phyloP scores from a whole-genome alignment of 2,888 invertebrate genomes.

The Boloria selene region DNA sequence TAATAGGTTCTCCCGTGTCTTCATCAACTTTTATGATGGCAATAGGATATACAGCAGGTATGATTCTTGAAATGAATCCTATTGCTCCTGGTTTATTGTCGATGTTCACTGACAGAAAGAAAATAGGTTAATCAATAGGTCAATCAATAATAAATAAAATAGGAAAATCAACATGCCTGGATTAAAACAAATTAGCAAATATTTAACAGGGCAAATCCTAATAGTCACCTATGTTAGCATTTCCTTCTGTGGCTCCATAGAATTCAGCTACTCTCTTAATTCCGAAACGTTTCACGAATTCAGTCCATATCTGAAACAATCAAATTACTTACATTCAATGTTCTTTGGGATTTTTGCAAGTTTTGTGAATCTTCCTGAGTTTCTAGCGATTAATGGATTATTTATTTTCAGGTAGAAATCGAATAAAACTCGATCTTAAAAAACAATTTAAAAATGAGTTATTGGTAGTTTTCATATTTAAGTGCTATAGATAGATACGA shows the following conservation, averaged over 20 bases:
- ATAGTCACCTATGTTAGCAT: slow-evolving; percentile 93
- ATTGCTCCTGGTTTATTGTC: slow-evolving; percentile 97
- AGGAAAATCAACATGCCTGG: too few relatives aligned
- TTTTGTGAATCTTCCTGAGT: too few relatives aligned
- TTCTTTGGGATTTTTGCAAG: too few relatives aligned
- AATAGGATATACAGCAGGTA: slow-evolving; percentile 95
- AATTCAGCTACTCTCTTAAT: slow-evolving; percentile 94
- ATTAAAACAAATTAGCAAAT: too few relatives aligned
- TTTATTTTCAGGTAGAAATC: too few relatives aligned
- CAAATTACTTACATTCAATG: neutral
- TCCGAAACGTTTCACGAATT: slow-evolving; percentile 93
- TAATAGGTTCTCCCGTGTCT: slow-evolving; percentile 94
- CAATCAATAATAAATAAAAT: neutral
- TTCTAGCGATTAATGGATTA: too few relatives aligned
- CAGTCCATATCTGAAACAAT: slow-evolving; percentile 90
- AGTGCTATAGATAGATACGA: too few relatives aligned
- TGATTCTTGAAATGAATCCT: slow-evolving; percentile 95
- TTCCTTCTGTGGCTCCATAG: slow-evolving; percentile 99
- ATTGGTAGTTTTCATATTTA: too few relatives aligned
- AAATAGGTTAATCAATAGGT: neutral
- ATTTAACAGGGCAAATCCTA: too few relatives aligned
- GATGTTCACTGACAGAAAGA: slow-evolving; percentile 88
- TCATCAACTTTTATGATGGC: slow-evolving; percentile 95
- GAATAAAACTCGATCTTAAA: too few relatives aligned
- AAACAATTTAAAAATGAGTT: too few relatives aligned